Evolutionary conservation across 2,797 vertebrate species (phyloP).

Genomic region (Cyclopterus lumpus): DNA sequence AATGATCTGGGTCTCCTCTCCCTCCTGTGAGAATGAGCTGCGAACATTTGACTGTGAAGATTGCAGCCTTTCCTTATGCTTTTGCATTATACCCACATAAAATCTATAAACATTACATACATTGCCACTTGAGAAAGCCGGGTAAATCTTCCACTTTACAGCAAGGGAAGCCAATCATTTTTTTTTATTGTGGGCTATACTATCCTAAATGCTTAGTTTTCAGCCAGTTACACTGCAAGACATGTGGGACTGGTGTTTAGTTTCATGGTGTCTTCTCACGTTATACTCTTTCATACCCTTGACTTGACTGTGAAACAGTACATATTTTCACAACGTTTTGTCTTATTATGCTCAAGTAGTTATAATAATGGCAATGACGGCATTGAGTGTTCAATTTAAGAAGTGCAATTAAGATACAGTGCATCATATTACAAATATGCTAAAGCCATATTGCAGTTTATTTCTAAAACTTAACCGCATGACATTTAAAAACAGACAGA

Average conservation of each 20-base stretch:
- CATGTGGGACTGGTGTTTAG: background rate
- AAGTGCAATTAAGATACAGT: background rate
- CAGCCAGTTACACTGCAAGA: background rate
- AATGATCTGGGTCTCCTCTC: slow-evolving; percentile 53
- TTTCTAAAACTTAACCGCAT: background rate
- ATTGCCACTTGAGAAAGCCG: slow-evolving; percentile 8
- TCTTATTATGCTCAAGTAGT: background rate
- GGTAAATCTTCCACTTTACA: slow-evolving; percentile 23
- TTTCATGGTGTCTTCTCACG: too few relatives aligned
- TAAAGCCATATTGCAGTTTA: background rate
- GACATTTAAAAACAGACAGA: background rate
- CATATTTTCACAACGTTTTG: too few relatives aligned
- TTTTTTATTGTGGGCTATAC: background rate
- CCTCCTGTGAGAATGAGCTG: slow-evolving; percentile 55
- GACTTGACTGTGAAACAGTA: background rate
- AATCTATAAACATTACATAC: background rate
- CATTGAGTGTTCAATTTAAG: background rate
- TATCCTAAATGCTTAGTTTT: background rate
- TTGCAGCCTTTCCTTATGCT: slow-evolving; percentile 18
- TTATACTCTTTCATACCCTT: background rate
- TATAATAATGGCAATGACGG: background rate
- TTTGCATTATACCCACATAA: slow-evolving; percentile 4
- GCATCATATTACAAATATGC: background rate
- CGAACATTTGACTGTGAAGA: slow-evolving; percentile 27
- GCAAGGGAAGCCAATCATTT: too few relatives aligned